These are phyloP conservation scores for Corynorhinus townsendii DNA, from an alignment of 2,113 vertebrate genomes.

Conservation along the genomic window DNA sequence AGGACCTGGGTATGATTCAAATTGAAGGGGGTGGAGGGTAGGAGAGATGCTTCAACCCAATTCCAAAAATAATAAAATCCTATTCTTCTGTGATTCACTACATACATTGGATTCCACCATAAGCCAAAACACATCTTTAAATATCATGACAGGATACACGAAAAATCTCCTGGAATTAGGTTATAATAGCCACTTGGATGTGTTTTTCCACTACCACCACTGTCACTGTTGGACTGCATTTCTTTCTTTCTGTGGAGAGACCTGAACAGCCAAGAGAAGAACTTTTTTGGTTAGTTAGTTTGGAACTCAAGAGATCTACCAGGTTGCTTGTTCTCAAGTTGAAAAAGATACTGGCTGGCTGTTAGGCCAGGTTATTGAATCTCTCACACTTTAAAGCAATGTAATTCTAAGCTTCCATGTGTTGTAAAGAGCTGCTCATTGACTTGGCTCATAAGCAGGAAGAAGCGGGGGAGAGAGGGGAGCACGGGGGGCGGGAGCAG, in stretches of 20 bases:
- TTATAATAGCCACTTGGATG: background rate
- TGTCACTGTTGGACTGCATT: background rate
- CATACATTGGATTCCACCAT: background rate
- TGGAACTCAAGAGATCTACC: background rate
- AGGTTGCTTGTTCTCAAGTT: background rate
- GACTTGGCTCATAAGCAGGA: slow-evolving; percentile 8
- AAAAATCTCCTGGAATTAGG: background rate
- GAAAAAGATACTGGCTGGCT: background rate
- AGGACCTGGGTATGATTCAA: background rate
- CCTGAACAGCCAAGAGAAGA: background rate
- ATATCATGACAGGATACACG: background rate
- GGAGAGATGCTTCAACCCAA: background rate
- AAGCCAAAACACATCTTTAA: background rate
- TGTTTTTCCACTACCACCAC: background rate
- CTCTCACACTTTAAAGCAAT: background rate
- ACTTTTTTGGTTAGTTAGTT: background rate
- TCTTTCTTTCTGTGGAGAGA: background rate
- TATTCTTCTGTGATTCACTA: background rate
- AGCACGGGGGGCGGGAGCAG: too few relatives aligned
- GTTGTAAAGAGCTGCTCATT: slow-evolving; percentile 9
- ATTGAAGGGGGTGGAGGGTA: background rate
- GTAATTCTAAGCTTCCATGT: background rate
- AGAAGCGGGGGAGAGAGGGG: background rate
- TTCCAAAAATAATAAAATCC: background rate
- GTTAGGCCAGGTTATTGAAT: background rate